These are phyloP conservation scores for Troides helena DNA, from an alignment of 2,888 invertebrate species.

Conservation along the genomic window DNA sequence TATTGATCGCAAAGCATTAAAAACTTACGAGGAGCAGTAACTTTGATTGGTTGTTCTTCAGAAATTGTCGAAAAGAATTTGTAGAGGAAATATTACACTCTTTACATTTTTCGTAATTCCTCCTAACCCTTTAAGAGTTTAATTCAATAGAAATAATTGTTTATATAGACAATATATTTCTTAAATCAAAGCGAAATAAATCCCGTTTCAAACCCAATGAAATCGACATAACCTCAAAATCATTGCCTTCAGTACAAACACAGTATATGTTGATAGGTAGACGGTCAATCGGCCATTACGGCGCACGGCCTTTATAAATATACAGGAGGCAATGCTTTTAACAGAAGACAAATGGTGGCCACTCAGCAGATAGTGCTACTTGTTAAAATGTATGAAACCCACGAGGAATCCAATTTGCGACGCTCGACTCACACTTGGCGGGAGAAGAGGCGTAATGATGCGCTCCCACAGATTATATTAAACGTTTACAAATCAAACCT, in stretches of 20 bases:
- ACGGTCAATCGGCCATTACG: constrained; percentile 18
- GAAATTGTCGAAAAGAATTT: too few species aligned
- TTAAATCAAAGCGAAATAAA: neutral
- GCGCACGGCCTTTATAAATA: constrained; percentile 67
- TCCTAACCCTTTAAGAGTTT: neutral
- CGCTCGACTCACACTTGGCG: constrained; percentile 44
- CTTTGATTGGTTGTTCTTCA: too few species aligned
- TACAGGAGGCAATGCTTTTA: constrained; percentile 79
- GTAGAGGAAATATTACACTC: too few species aligned
- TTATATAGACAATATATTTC: neutral
- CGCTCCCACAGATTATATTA: constrained; percentile 22
- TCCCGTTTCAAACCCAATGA: constrained; percentile 1
- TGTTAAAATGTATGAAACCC: constrained; percentile 74
- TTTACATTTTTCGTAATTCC: too few species aligned
- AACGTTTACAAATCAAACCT: constrained; percentile 6
- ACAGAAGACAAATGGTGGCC: constrained; percentile 64
- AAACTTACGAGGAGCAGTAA: too few species aligned
- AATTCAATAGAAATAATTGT: neutral
- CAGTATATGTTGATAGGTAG: constrained; percentile 1
- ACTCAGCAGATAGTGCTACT: constrained; percentile 39
- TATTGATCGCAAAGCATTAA: too few species aligned
- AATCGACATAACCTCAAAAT: constrained; percentile 8
- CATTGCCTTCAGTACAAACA: neutral
- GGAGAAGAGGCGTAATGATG: constrained; percentile 33
- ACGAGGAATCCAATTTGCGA: constrained; percentile 39